phyloP scores from a whole-genome alignment of 2,797 vertebrate genomes.

The Loris lydekkerianus region DNA sequence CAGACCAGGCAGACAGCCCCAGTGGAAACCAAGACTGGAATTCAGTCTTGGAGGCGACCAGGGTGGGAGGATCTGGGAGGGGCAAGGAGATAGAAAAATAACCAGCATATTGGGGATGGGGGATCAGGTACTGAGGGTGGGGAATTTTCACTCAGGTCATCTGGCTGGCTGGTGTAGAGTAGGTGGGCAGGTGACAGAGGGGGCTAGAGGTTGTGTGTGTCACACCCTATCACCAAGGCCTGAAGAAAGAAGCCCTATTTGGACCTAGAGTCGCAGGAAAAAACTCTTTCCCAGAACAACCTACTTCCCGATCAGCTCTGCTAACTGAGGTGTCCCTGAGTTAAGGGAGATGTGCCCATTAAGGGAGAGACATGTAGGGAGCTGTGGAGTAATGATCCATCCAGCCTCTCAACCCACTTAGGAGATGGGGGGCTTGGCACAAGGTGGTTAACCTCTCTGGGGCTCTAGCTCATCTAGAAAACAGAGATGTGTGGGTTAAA shows the following conservation, averaged over 20 bases:
- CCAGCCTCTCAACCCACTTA: neutral
- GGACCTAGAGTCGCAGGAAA: neutral
- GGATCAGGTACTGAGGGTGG: neutral
- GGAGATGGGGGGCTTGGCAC: neutral
- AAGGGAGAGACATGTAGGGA: neutral
- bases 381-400: neutral
- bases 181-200: neutral
- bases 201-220: neutral
- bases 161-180: no score
- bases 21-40: neutral
- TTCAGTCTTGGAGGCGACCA: neutral
- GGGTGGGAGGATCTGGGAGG: neutral
- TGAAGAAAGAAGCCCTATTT: neutral
- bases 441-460: neutral
- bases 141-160: neutral
- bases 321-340: neutral
- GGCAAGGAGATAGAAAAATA: neutral
- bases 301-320: neutral
- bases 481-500: neutral
- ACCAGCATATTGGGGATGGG: accelerated
- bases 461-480: neutral
- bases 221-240: neutral
- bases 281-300: neutral
- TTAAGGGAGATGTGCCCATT: accelerated
- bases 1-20: neutral